Base-by-base conservation (phyloP, 2,888 invertebrate genomes). In the Aricia artaxerxes region DNA sequence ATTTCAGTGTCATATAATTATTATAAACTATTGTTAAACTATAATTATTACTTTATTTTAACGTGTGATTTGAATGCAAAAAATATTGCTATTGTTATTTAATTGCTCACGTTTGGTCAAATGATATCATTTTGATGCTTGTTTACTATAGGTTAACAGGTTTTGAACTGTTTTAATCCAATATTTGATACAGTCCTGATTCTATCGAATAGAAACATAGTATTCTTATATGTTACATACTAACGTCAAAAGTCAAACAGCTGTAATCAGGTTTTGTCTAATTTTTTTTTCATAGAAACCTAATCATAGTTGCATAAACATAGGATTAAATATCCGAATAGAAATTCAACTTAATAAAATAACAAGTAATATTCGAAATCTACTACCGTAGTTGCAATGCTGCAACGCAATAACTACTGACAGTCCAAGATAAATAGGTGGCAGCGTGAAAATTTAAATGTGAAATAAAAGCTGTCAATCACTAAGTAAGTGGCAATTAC, bases 401-500 rank as follows among this genome's bases (percentile, higher is more conserved):
- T 24, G 24, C 24, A 24, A 69, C 6, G 69, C 69, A 69, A 38
- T 13, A 69, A 13, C 13, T 69, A 69, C 69, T 69, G 69, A 69
- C 35, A 16, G 35, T 16, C 13, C 5, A 35, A 69, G 69, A 69
- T 69, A 69, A 69, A 69, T 69, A 13, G 35, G 16, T 69, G 69
- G 69, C 64, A 31, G 61, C 31, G 64, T 64, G 61, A 69, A 69
- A 9, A 69, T 69, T 69, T 69, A 69, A 35, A 69, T 69, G 13
- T 6, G 16, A 38, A 38, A 69, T 69, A 69, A 64, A 64, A 69
- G 11, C 69, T 16, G 69, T 35, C 69, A 69, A 69, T 69, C 69
- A 69, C 69, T 69, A 69, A 69, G 69, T 69, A 69, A 69, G 69
- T 69, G 69, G 35, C 69, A 38, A 69, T 69, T 69, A 69, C 35